These are phyloP conservation scores for Mionectes macconnelli DNA, from an alignment of 2,113 vertebrate species.

Conservation along the genomic window DNA sequence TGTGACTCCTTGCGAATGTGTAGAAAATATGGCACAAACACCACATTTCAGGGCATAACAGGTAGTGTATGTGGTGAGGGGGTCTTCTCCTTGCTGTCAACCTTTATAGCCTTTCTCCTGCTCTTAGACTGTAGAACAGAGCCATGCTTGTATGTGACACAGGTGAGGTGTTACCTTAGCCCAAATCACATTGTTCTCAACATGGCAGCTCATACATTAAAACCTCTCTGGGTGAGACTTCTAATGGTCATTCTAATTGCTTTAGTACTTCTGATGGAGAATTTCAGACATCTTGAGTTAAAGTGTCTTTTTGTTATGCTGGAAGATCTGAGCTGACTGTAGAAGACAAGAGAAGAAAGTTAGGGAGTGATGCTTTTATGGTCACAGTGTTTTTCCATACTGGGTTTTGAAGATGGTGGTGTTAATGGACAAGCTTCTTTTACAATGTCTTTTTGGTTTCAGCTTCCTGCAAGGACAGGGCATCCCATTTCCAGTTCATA, in stretches of 20 bases:
- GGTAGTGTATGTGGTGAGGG: neutral
- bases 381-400: neutral
- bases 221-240: neutral
- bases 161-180: neutral
- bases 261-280: neutral
- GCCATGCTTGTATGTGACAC: neutral
- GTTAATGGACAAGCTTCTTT: neutral
- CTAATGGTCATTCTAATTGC: neutral
- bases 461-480: neutral
- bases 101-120: neutral
- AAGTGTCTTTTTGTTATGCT: neutral
- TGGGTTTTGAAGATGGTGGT: neutral
- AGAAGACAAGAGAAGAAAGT: neutral
- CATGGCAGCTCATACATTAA: neutral
- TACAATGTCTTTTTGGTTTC: neutral
- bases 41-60: neutral
- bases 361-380: neutral
- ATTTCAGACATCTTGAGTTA: neutral
- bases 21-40: neutral
- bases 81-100: fast-evolving
- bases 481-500: neutral
- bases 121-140: neutral
- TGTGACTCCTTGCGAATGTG: neutral
- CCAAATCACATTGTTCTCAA: neutral
- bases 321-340: neutral